Evolutionary conservation across 2,888 invertebrate genomes (phyloP).

Genomic region (Diplazon laetatorius): DNA sequence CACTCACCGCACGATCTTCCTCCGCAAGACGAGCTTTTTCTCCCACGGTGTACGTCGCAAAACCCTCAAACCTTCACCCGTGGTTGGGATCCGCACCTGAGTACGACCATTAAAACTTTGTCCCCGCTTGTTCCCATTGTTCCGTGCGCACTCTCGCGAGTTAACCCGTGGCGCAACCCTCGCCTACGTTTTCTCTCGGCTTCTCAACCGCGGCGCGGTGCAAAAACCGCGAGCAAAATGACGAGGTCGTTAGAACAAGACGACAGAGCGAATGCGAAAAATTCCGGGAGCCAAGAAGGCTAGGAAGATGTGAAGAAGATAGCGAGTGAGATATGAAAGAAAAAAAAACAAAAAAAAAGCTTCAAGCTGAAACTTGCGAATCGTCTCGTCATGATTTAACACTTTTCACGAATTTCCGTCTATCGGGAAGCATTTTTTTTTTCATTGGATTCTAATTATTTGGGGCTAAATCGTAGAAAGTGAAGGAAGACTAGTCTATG

Average conservation of each 20-base stretch:
- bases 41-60: not conserved
- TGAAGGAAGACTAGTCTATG: too few relatives aligned
- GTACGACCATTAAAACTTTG: slow-evolving; percentile 33
- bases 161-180: slow-evolving; percentile 1
- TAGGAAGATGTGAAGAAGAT: slow-evolving; percentile 9
- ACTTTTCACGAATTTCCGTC: too few relatives aligned
- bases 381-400: too few relatives aligned
- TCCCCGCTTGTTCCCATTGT: slow-evolving; percentile 29
- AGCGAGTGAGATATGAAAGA: not conserved
- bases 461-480: too few relatives aligned
- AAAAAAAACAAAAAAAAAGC: slow-evolving; percentile 4
- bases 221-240: slow-evolving; percentile 19
- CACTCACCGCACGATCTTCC: not conserved
- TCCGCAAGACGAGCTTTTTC: not conserved
- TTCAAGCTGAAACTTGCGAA: too few relatives aligned
- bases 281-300: too few relatives aligned
- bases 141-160: not conserved
- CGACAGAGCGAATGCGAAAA: slow-evolving; percentile 2
- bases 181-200: not conserved
- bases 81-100: not conserved
- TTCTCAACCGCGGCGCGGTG: slow-evolving; percentile 1
- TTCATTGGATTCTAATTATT: too few relatives aligned
- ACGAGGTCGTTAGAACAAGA: not conserved
- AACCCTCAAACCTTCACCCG: not conserved
- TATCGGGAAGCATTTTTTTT: too few relatives aligned